Base-by-base conservation (phyloP, 2,888 invertebrate genomes). In the Cyrtodaria siliqua region DNA sequence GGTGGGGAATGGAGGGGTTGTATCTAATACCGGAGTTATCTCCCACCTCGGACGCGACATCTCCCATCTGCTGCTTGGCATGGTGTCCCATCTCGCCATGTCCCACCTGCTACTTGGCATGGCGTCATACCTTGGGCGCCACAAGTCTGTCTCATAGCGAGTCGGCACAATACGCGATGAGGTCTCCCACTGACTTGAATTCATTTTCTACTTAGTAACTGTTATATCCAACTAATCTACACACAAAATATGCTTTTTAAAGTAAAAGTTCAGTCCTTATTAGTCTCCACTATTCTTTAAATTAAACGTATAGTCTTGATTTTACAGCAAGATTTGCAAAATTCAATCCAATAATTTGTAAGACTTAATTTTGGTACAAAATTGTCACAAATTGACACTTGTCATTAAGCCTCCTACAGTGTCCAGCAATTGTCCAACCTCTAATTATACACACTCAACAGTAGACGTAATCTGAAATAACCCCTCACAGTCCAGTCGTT, bases 71-170 rank as follows among this genome's bases (percentile, higher is more conserved):
- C 29, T 33, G 33, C 33, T 33, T 33, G 4, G 33, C n/a, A n/a
- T n/a, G n/a, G n/a, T n/a, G 4, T 4, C 14, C 26, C 1, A 40
- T 18, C 26, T 27, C n/a, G 24, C 16, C n/a, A 26, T 26, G n/a
- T 29, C 52, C 52, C 20, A 63, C 14, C 63, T 57, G 24, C 29
- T 33, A 12, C 33, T 33, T 33, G 4, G 33, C n/a, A n/a, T n/a
- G n/a, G n/a, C n/a, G n/a, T n/a, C n/a, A n/a, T n/a, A n/a, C n/a
- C n/a, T n/a, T 12, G 71, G 26, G 9, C 79, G 60, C 79, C 79
- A 83, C 23, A 78, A 64, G 23, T 80, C 83, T n/a, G 60, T 71
- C 27, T 83, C 79, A 38, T 80, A 77, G 0, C 77, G 50, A 2
- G 79, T 71, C 20, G 83, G 83, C 29, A 83, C 60, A 52, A 63